Evolutionary conservation across 2,888 invertebrate genomes (phyloP).

Genomic region (Dasypolia templi): DNA sequence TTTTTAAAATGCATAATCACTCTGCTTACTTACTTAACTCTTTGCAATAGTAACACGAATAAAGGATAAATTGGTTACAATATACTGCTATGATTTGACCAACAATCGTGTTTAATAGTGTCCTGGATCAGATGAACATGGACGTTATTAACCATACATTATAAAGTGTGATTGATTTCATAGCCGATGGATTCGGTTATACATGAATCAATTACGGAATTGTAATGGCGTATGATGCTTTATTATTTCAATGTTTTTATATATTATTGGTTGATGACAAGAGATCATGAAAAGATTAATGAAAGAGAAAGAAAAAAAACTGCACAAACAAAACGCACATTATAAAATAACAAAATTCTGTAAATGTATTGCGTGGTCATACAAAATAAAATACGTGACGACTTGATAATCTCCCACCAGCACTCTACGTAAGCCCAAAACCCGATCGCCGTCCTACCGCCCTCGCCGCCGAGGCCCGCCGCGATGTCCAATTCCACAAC

Average conservation of each 20-base stretch:
- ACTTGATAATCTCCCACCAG: too few species aligned
- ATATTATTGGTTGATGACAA: neutral
- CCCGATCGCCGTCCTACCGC: too few species aligned
- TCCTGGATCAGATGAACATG: slow-evolving; percentile 47
- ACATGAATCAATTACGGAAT: slow-evolving; percentile 42
- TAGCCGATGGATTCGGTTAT: slow-evolving; percentile 41
- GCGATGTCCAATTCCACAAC: too few species aligned
- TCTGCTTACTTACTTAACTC: neutral
- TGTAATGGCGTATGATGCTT: slow-evolving; percentile 2
- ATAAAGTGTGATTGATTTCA: slow-evolving; percentile 56
- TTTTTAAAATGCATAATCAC: neutral
- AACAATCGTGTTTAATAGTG: slow-evolving; percentile 60
- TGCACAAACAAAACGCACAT: neutral
- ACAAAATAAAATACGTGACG: neutral
- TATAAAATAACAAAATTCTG: neutral
- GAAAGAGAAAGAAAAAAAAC: neutral
- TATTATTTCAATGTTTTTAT: neutral
- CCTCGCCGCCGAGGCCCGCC: too few species aligned
- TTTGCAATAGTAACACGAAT: neutral
- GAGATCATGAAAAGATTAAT: neutral
- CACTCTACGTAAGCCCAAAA: too few species aligned
- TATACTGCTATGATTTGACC: slow-evolving; percentile 26
- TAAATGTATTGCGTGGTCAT: neutral
- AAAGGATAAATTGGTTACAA: slow-evolving; percentile 29
- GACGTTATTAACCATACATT: slow-evolving; percentile 49